A percentile compares a stretch with the other conserved stretches of the same genome.
phyloP scores from a whole-genome alignment of 2,113 vertebrate species.

The Tragelaphus strepsiceros region DNA sequence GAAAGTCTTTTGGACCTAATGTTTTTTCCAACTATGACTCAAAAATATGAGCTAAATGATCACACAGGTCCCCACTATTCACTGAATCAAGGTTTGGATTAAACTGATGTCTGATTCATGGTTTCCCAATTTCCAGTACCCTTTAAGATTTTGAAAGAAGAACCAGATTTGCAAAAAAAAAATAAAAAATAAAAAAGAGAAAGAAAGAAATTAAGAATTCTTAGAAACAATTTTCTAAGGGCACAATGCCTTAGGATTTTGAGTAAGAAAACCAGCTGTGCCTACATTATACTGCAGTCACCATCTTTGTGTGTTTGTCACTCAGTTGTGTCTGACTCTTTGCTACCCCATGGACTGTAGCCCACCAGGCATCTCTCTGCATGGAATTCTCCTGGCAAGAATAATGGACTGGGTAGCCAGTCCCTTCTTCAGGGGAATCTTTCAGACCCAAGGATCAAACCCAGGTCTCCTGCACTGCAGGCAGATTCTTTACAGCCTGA shows the following conservation, averaged over 20 bases:
- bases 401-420: background rate
- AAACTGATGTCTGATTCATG: background rate
- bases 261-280: background rate
- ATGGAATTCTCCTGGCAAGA: background rate
- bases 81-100: background rate
- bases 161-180: background rate
- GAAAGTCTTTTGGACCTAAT: too few relatives aligned
- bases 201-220: background rate
- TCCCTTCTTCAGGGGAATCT: background rate
- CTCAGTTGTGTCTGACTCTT: background rate
- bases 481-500: background rate
- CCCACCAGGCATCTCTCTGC: background rate
- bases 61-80: rapidly evolving
- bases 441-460: background rate
- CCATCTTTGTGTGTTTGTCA: background rate
- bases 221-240: background rate
- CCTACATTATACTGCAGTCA: background rate
- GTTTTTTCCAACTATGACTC: background rate
- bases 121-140: background rate
- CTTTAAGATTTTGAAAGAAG: background rate
- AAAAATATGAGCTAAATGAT: background rate
- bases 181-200: background rate
- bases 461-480: background rate
- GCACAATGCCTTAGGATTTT: background rate
- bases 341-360: background rate